Base-by-base conservation (phyloP, 2,797 vertebrate species). In the Neosalanx taihuensis region DNA sequence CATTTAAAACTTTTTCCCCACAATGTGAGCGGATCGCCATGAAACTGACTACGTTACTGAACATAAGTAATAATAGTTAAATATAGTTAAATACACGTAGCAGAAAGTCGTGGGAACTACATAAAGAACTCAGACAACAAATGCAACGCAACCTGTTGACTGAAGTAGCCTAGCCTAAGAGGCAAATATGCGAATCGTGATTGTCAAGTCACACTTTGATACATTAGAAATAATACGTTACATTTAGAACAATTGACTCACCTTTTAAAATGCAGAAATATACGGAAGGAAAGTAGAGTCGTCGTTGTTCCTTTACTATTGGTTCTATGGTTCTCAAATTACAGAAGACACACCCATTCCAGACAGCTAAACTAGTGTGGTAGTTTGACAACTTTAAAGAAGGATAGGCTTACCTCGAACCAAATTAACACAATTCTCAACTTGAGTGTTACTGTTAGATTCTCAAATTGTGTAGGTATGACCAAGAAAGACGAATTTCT, bases 261-360 rank as follows among this genome's bases (percentile, higher is more conserved):
- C 90, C 90, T 86, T 46, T 0, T 18, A 84, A 76, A 31, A 15
- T 5, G 65, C 6, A 53, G 2, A 29, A 83, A 78, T 85, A 86
- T 83, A 79, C 74, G 81, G 80, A 83, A 83, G 75, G 84, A 46
- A 65, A 83, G 64, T 74, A 75, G 60, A 12, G 57, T 31, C 51
- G 15, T 17, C 64, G 84, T 74, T 74, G 72, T 83, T 7, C 12
- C 33, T 78, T 74, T 80, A 77, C 79, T 76, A 69, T 72, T 79
- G 83, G 86, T 88, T 84, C 87, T 23, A 87, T 33, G 63, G 30
- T 18, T 56, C 26, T 75, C 77, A 80, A 74, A 76, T 87, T 70
- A 58, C 70, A 3, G 35, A n/a, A 37, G 83, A 0, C 85, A 73
- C 88, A 82, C 87, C 87, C 87, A 74, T 5, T 81, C 64, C 18